Evolutionary conservation across 1,140 invertebrate species (phyloP).

Genomic region (Penaeus chinensis): DNA sequence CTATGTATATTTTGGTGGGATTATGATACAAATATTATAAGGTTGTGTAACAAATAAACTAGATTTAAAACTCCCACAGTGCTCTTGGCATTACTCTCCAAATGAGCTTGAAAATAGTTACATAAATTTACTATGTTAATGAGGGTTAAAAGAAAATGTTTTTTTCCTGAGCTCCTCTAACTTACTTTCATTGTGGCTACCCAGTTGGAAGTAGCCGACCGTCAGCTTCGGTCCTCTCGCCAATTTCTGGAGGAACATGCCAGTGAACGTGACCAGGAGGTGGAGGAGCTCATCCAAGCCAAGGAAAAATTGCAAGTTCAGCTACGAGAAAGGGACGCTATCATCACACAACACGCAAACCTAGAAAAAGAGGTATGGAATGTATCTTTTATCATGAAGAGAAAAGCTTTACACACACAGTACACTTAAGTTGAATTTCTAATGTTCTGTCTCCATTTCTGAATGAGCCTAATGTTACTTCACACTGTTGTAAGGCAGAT

Average conservation of each 20-base stretch:
- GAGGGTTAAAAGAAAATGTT: neutral
- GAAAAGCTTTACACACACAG: no score
- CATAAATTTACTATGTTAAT: no score
- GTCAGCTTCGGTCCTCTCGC: constrained; percentile 45
- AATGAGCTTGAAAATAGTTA: no score
- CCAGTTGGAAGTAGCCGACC: constrained; percentile 46
- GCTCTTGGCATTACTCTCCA: no score
- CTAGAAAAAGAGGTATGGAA: constrained; percentile 38
- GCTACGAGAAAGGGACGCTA: constrained; percentile 37
- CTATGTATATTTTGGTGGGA: no score
- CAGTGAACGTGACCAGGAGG: constrained; percentile 47
- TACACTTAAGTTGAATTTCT: no score
- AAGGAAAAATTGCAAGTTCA: constrained; percentile 26
- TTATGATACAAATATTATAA: no score
- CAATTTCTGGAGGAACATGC: constrained; percentile 54
- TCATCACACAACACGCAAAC: neutral
- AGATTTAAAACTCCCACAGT: no score
- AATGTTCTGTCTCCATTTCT: no score
- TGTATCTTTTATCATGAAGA: neutral
- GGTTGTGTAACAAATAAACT: no score
- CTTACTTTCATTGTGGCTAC: neutral
- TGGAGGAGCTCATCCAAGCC: constrained; percentile 30
- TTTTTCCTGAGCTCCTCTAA: neutral
- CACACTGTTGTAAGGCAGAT: no score
- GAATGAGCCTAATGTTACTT: no score